These are phyloP conservation scores for Larimichthys polyactis DNA, from an alignment of 2,113 vertebrate species.

Conservation along the genomic window DNA sequence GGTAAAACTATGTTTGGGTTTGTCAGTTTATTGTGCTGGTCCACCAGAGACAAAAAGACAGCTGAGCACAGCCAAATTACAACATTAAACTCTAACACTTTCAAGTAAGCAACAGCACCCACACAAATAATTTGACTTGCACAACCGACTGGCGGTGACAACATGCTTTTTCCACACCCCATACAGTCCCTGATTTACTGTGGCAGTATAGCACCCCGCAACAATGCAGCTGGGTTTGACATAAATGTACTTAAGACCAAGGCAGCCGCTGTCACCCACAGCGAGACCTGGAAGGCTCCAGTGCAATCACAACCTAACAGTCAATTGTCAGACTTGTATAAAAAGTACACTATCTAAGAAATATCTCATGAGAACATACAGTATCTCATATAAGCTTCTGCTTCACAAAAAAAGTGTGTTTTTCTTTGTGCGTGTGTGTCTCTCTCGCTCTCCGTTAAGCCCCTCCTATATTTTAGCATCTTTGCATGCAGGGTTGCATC, in stretches of 20 bases:
- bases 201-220: neutral
- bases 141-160: neutral
- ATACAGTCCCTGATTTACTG: neutral
- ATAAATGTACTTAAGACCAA: neutral
- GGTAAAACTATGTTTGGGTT: neutral
- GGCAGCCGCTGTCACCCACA: neutral
- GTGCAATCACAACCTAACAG: neutral
- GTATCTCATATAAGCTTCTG: neutral
- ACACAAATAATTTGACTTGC: neutral
- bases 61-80: neutral
- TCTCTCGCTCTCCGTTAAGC: slow-evolving; percentile 11
- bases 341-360: slow-evolving; percentile 4
- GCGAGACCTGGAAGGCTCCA: neutral
- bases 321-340: neutral
- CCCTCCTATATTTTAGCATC: slow-evolving; percentile 46
- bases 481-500: slow-evolving; percentile 67
- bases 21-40: neutral
- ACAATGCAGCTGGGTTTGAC: neutral
- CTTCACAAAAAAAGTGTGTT: neutral
- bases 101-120: neutral
- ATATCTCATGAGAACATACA: slow-evolving; percentile 16
- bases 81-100: neutral
- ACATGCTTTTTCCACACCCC: neutral
- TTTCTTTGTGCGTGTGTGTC: no score
- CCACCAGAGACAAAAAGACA: no score